Percentiles rank a stretch among this genome's conserved stretches.
Conservation (phyloP, 2,113 vertebrate genomes). For the Rallus limicola region DNA sequence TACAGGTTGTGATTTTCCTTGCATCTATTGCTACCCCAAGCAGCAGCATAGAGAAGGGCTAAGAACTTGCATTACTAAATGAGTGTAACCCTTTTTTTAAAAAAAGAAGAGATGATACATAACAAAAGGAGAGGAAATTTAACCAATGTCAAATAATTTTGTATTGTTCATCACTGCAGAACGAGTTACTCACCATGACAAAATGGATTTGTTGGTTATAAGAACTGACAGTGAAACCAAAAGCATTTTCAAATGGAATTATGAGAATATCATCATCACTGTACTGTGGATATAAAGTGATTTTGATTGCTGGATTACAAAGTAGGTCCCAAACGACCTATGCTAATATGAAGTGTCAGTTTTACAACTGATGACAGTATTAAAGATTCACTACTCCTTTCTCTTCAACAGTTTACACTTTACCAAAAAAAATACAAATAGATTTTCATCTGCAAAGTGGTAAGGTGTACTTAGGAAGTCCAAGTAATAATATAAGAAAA, state of each 20-base stretch:
- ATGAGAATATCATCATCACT: not conserved
- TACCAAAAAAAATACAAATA: not conserved
- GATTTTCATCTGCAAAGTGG: constrained; percentile 3
- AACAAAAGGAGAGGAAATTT: not conserved
- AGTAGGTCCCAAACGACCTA: constrained; percentile 21
- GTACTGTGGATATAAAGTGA: constrained; percentile 18
- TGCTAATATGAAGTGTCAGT: constrained; percentile 43
- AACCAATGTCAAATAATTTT: not conserved
- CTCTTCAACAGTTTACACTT: constrained; percentile 1
- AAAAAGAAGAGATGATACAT: not conserved
- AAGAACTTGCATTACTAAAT: not conserved
- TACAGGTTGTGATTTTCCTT: not conserved
- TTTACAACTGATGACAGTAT: not conserved
- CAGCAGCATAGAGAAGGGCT: not conserved
- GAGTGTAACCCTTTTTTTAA: not conserved
- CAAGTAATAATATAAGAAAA: not conserved
- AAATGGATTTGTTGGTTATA: constrained; percentile 55
- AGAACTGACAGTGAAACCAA: constrained; percentile 56
- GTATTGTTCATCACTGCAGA: not conserved
- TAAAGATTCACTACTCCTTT: constrained; percentile 18
- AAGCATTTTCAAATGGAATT: constrained; percentile 58
- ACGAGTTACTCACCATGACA: constrained; percentile 38
- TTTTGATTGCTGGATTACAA: constrained; percentile 50
- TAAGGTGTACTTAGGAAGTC: not conserved
- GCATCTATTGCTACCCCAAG: not conserved